Evolutionary conservation across 2,797 vertebrate species (phyloP), one percentile per base, ranked within the genome.

Genomic region (Setipinna tenuifilis): DNA sequence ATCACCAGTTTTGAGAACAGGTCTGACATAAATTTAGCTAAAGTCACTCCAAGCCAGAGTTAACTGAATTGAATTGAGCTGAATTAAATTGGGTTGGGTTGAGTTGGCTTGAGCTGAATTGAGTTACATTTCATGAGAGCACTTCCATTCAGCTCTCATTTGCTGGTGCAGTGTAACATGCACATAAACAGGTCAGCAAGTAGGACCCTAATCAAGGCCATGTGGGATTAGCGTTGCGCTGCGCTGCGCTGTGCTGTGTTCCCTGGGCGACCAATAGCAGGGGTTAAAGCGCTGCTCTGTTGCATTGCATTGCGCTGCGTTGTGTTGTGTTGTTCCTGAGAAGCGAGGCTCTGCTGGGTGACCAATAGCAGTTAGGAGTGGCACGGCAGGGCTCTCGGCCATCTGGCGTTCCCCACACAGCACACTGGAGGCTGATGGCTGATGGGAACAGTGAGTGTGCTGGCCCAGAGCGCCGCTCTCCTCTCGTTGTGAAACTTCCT

Each of bases 401-500:
- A 68, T 31, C 31, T 68, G 62, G 62, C 68, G 12, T 41, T 2
- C 31, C 31, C 1, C 65, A 1, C 28, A 6, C 25, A 16, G 12
- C 16, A 35, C 23, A 1, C 0, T 71, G n/a, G n/a, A n/a, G n/a
- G n/a, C n/a, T n/a, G n/a, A n/a, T n/a, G n/a, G n/a, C n/a, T 71
- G 28, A 31, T 71, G 65, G 28, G 31, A 68, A 31, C 35, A 71
- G 16, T 14, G 35, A 16, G 31, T 19, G 68, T 71, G 25, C 23
- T 16, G 68, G 68, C n/a, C 31, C 68, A 75, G 28, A 41, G 28
- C 19, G 17, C 4, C 0, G 31, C 68, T 75, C 35, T 17, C 14
- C 5, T n/a, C n/a, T n/a, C 5, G 68, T 75, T 75, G 68, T 75
- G 68, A 75, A 75, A 75, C 31, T 17, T 75, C 68, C 31, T 75